Percentiles rank a stretch among this genome's conserved stretches.
phyloP scores from a whole-genome alignment of 2,797 vertebrate genomes.

The Choloepus didactylus region DNA sequence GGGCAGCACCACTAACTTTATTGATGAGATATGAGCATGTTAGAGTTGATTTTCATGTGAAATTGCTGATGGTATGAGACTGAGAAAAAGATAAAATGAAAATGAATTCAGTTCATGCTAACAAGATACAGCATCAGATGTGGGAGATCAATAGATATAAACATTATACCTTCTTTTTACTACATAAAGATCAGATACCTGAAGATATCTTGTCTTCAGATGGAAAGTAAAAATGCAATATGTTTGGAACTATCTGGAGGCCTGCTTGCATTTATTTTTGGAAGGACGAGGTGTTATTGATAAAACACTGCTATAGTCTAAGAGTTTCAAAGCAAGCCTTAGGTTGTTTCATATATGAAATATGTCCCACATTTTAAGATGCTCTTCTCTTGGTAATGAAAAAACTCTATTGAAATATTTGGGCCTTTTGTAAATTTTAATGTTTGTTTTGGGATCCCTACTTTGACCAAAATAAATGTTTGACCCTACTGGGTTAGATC shows the following conservation, averaged over 20 bases:
- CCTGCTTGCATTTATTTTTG: conserved; percentile 35
- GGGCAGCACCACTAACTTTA: conserved; percentile 69
- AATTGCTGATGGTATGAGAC: conserved; percentile 44
- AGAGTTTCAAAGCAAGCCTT: conserved; percentile 5
- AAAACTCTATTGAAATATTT: background rate
- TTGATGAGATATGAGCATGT: conserved; percentile 69
- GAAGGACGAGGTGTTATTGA: background rate
- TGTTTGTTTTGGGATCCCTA: conserved; percentile 33
- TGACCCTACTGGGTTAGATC: background rate
- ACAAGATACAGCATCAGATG: conserved; percentile 49
- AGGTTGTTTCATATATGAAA: background rate
- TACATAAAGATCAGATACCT: conserved; percentile 24
- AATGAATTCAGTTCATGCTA: conserved; percentile 68
- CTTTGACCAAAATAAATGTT: conserved; percentile 36
- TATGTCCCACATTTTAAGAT: background rate
- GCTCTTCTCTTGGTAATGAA: background rate
- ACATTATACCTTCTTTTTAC: conserved; percentile 63
- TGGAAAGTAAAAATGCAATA: background rate
- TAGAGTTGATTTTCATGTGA: conserved; percentile 65
- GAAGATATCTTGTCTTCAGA: background rate
- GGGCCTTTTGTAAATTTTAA: background rate
- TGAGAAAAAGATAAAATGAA: conserved; percentile 50
- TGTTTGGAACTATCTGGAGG: background rate
- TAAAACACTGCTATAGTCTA: background rate
- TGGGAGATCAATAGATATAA: background rate